Base-by-base conservation (phyloP, 2,888 invertebrate species). In the Cremastobaeus sp. region DNA sequence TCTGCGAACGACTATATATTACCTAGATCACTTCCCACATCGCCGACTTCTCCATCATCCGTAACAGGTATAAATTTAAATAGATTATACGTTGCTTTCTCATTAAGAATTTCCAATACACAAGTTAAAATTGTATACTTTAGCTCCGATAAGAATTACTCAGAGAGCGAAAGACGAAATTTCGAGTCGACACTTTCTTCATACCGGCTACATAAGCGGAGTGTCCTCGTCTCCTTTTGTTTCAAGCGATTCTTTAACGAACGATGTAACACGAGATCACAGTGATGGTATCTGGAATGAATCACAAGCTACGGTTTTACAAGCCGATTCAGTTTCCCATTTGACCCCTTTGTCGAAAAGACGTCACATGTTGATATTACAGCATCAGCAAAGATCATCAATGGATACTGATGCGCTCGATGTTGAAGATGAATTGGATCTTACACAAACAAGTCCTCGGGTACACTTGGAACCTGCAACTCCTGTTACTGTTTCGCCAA, bases 201-300 rank as follows among this genome's bases (percentile, higher is more conserved):
- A 78, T 11, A 55, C 81, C 6, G 69, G 76, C 9, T 77, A 70
- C 69, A 66, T 79, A 14, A 75, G 79, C 39, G 84, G 83, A 2
- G 70, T 81, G 78, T 90, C 91, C 79, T 86, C 89, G 17, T 93
- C 94, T 3, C 93, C 93, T 4, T 95, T 94, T 87, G 94, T 94
- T 45, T 95, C 95, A 25, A 94, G 93, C 80, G 95, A 95, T 87
- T 95, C 95, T 8, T 88, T 95, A 75, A 92, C 93, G n/a, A 94
- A 94, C 78, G 95, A 95, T 84, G 89, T 90, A 48, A 93, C 92
- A 9, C 89, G 94, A 82, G 95, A 95, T 86, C 95, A 95, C 86
- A 95, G 95, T 43, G 95, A 96, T 84, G 94, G 94, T 48, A 92
- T 94, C 82, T 95, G 95, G 95, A 96, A 95, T 88, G 95, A 95